These are phyloP conservation scores for Gari tellinella DNA, from an alignment of 2,888 invertebrate species.

Conservation along the genomic window DNA sequence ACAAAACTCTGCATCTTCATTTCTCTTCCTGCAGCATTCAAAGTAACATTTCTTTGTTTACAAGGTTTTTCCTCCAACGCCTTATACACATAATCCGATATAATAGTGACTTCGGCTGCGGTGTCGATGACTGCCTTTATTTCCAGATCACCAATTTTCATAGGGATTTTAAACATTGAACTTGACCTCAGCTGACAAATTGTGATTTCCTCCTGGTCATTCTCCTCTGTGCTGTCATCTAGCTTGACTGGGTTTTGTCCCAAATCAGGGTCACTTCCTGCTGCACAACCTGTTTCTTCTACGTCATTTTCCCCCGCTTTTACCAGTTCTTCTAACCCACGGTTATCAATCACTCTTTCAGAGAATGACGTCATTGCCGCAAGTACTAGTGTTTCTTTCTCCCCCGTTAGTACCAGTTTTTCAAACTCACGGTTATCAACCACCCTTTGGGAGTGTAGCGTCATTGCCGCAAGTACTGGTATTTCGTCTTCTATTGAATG, in stretches of 20 bases:
- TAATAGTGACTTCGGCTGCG: conserved; percentile 14
- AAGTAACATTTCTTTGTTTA: background rate
- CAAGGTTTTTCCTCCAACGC: background rate
- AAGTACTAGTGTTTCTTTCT: too few species aligned
- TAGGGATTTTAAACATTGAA: conserved; percentile 2
- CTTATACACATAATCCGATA: conserved; percentile 10
- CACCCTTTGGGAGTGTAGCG: too few species aligned
- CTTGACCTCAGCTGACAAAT: background rate
- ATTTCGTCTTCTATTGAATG: background rate
- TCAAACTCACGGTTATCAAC: too few species aligned
- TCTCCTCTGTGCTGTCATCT: background rate
- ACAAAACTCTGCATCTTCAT: conserved; percentile 4
- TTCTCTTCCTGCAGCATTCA: conserved; percentile 9
- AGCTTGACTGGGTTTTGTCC: background rate
- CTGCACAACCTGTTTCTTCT: too few species aligned
- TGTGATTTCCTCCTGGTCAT: background rate
- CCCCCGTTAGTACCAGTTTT: too few species aligned
- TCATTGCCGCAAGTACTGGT: too few species aligned
- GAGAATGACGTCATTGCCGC: too few species aligned
- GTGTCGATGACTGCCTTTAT: conserved; percentile 19
- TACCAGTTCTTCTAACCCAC: background rate
- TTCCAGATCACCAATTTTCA: background rate
- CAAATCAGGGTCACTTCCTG: too few species aligned
- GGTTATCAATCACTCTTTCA: background rate
- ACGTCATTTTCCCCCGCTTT: too few species aligned